Base-by-base conservation (phyloP, 2,888 invertebrate species). In the Xanthia icteritia region DNA sequence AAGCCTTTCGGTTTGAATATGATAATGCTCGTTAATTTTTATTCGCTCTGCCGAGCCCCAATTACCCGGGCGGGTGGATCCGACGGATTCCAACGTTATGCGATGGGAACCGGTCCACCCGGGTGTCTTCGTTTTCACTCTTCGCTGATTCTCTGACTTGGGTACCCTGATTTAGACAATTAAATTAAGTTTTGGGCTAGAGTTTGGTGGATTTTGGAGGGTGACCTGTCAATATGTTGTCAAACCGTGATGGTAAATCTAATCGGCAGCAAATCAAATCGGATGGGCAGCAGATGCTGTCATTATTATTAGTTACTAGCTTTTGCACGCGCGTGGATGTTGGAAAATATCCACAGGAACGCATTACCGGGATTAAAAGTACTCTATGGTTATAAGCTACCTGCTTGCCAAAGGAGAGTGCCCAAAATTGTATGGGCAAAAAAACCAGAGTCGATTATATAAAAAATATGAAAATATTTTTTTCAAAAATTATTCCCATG, bases 11-110 rank as follows among this genome's bases (percentile, higher is more conserved):
- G 86, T 91, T 90, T 91, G 88, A 91, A 91, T 93, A 92, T 92
- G 91, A 91, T 92, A 91, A 90, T 89, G 84, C 87, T 85, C 91
- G 89, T 90, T 90, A 91, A 92, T 91, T 93, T 94, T 94, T 94
- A 92, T 92, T 90, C 93, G 94, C 92, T 92, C 90, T 91, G 91
- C 87, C 90, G 90, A 76, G 86, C 89, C 89, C 92, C 91, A 94
- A 95, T 94, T 94, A 94, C 89, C 88, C 90, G 91, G 89, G 79
- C 86, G 90, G 90, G 86, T 89, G 88, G 82, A 83, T 87, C 79
- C 77, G 77, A 84, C 87, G 83, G 88, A 83, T 83, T 87, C 80
- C 77, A 82, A 84, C 87, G 83, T 85, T 88, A 88, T 82, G 85
- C 82, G 87, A 88, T 92, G 92, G 89, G 92, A 92, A 91, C 88